Percentiles rank a stretch among this genome's conserved stretches.
phyloP scores from a whole-genome alignment of 1,140 invertebrate species.

The Dysdera silvatica region DNA sequence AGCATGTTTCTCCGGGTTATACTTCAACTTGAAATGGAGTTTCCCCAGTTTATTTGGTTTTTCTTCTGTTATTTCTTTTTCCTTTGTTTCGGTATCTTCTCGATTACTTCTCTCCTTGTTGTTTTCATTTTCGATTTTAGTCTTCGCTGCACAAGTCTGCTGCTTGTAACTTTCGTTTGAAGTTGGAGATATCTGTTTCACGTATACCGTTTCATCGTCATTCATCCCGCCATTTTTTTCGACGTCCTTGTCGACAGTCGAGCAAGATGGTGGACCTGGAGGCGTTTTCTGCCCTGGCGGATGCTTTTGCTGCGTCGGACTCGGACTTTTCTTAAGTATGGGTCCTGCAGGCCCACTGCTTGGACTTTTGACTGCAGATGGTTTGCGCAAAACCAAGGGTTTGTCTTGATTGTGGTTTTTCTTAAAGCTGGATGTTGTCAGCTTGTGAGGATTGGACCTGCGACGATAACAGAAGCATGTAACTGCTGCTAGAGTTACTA shows the following conservation, averaged over 20 bases:
- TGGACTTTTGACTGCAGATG: slow-evolving; percentile 59
- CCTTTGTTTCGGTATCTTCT: slow-evolving; percentile 45
- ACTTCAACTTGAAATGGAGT: slow-evolving; percentile 73
- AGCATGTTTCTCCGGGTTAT: slow-evolving; percentile 77
- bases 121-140: slow-evolving; percentile 45
- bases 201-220: too few relatives aligned
- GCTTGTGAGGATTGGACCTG: slow-evolving; percentile 9
- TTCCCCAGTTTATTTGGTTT: slow-evolving; percentile 61
- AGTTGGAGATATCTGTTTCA: not conserved
- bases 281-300: slow-evolving; percentile 35
- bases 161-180: slow-evolving; percentile 19
- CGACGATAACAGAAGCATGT: slow-evolving; percentile 54
- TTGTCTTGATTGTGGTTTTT: slow-evolving; percentile 41
- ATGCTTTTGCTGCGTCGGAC: slow-evolving; percentile 59
- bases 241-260: slow-evolving; percentile 2
- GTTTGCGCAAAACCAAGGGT: slow-evolving; percentile 54
- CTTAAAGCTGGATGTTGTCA: slow-evolving; percentile 9
- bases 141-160: slow-evolving; percentile 17
- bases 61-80: slow-evolving; percentile 39
- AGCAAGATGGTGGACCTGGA: not conserved
- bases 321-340: slow-evolving; percentile 79
- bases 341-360: slow-evolving; percentile 55
- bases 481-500: slow-evolving; percentile 52
- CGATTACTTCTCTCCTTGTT: slow-evolving; percentile 46
- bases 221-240: slow-evolving; percentile 10